phyloP scores from a whole-genome alignment of 2,888 invertebrate genomes.

The Agrotis clavis region DNA sequence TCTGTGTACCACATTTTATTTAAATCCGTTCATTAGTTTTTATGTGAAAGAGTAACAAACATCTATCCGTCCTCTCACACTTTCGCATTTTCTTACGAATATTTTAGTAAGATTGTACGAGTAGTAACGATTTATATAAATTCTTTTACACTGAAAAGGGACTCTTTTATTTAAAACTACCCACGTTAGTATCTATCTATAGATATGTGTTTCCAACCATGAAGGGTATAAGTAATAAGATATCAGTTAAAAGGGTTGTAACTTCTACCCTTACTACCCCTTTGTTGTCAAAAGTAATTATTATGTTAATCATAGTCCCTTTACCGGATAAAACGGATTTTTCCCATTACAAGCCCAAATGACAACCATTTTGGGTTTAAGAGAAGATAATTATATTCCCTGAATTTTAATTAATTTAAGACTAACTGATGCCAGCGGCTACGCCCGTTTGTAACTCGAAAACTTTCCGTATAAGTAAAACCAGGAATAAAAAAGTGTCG shows the following conservation, averaged over 20 bases:
- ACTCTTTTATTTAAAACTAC: slow-evolving; percentile 3
- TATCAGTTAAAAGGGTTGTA: slow-evolving; percentile 11
- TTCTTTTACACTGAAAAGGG: slow-evolving; percentile 5
- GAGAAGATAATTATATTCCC: background rate
- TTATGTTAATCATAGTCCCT: slow-evolving; percentile 31
- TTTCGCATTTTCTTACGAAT: too few relatives aligned
- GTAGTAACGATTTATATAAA: too few relatives aligned
- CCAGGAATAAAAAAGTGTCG: too few relatives aligned
- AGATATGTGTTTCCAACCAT: slow-evolving; percentile 45
- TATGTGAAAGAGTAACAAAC: too few relatives aligned
- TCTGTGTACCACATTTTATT: too few relatives aligned
- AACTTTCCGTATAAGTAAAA: too few relatives aligned
- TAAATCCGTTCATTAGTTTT: too few relatives aligned
- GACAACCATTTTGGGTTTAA: slow-evolving; percentile 2
- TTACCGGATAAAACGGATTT: background rate
- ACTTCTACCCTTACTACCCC: background rate
- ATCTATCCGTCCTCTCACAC: too few relatives aligned
- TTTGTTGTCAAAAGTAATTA: slow-evolving; percentile 35
- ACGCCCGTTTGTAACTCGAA: too few relatives aligned
- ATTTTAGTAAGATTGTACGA: too few relatives aligned
- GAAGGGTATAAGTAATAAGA: slow-evolving; percentile 43
- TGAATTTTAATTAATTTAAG: slow-evolving; percentile 12
- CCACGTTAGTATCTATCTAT: background rate
- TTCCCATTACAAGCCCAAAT: slow-evolving; percentile 24
- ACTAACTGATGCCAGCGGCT: background rate